Evolutionary conservation across 2,113 vertebrate genomes (phyloP).

Genomic region (Leucosticte australis): DNA sequence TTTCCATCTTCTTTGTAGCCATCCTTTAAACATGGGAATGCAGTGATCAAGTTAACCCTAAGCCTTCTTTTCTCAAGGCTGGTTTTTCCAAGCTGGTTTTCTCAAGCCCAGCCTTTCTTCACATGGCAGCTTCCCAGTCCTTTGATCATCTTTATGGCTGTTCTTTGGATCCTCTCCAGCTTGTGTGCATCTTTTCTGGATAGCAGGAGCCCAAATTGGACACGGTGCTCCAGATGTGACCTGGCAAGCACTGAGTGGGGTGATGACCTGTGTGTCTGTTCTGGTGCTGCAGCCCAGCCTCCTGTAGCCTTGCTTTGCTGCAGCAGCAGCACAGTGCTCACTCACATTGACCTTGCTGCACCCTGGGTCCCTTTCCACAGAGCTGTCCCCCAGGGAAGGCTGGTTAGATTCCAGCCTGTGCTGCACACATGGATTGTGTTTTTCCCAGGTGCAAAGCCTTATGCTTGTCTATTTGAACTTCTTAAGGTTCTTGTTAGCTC

Average conservation of each 20-base stretch:
- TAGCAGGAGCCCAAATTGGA: not conserved
- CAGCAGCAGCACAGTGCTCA: not conserved
- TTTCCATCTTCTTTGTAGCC: not conserved
- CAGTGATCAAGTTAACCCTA: not conserved
- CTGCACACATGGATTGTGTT: not conserved
- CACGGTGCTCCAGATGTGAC: not conserved
- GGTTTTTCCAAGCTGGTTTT: not conserved
- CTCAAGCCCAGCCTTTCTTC: not conserved
- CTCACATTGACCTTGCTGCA: not conserved
- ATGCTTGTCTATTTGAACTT: not conserved
- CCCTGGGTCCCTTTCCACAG: no score
- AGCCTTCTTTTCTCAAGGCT: not conserved
- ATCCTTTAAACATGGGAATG: not conserved
- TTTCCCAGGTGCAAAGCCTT: not conserved
- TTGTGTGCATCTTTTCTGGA: not conserved
- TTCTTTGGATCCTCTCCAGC: not conserved
- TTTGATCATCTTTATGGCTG: not conserved
- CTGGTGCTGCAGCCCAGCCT: not conserved
- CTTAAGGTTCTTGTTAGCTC: not conserved
- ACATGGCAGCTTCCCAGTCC: not conserved
- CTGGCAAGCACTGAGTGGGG: rapidly evolving
- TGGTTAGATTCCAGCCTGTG: not conserved
- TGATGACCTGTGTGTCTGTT: not conserved
- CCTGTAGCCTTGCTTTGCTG: not conserved
- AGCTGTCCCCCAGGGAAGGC: not conserved